Base-by-base conservation (phyloP, 2,888 invertebrate genomes). In the Leptopilina syphax region DNA sequence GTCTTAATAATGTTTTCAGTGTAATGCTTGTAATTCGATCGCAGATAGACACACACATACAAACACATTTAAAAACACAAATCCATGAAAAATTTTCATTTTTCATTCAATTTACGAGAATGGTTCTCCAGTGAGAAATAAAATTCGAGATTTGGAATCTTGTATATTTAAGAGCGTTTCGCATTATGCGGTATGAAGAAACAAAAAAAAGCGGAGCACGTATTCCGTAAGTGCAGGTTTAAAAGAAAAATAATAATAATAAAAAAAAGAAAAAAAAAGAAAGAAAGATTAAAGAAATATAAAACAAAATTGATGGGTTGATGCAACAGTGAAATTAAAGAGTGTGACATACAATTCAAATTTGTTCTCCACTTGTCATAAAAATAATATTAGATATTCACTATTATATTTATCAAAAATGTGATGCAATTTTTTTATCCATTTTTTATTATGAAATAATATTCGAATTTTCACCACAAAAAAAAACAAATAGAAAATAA, bases 1-100 rank as follows among this genome's bases (percentile, higher is more conserved):
- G 88, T 90, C 91, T 50, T 90, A 88, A 88, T 88, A 88, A 89
- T 84, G 89, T 57, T 70, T 88, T 89, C 86, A 89, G 89, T 88
- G 86, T 89, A 88, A 86, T 85, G 90, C 88, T 91, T 90, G 87
- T 89, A 90, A 89, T 92, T 85, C 83, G 83, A 73, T 73, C 73
- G 34, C 73, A 13, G 54, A 73, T 54, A 9, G 54, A 27, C 27
- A 73, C 3, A 50, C 24, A 50, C 10, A 13, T 13, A 50, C 9
- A 10, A 3, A 44, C 2, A 70, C 50, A 34, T 34, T 34, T 34
- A 34, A 34, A 34, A 3, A 27, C 54, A 50, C 9, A 50, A 50
- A 50, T 50, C 50, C 50, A 50, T 50, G 13, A 13, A 27, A 54
- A 54, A 73, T 54, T 24, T 27, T 70, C 50, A 70, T 70, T 70